phyloP scores from a whole-genome alignment of 2,888 invertebrate genomes.

The Melitaea athalia region DNA sequence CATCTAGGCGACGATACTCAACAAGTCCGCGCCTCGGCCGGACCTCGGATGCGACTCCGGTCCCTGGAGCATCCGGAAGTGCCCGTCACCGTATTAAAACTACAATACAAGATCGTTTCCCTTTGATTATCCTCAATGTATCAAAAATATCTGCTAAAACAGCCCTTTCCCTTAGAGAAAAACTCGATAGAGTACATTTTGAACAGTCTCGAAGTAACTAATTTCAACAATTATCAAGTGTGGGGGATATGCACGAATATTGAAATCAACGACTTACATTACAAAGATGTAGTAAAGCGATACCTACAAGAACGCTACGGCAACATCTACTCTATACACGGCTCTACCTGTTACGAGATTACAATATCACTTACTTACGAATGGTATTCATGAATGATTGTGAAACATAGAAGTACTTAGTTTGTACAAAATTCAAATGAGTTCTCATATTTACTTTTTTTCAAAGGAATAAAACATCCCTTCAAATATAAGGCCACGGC shows the following conservation, averaged over 20 bases:
- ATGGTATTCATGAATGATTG: constrained; percentile 58
- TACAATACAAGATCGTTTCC: constrained; percentile 72
- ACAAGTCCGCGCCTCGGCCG: constrained; percentile 41
- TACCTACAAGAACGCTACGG: constrained; percentile 66
- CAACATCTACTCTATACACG: constrained; percentile 73
- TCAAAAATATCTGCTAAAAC: constrained; percentile 82
- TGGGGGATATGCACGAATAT: constrained; percentile 79
- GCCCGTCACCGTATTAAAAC: constrained; percentile 44
- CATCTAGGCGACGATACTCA: constrained; percentile 47
- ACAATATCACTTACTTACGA: constrained; percentile 62
- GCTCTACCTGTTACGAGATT: constrained; percentile 54
- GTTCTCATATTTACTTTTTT: constrained; percentile 47
- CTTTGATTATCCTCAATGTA: constrained; percentile 80
- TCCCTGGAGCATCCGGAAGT: constrained; percentile 36
- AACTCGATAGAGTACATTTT: constrained; percentile 76
- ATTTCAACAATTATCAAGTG: constrained; percentile 79
- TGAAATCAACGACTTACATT: constrained; percentile 70
- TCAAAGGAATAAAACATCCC: constrained; percentile 76
- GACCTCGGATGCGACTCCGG: constrained; percentile 31
- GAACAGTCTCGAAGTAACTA: constrained; percentile 82
- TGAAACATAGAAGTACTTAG: constrained; percentile 58
- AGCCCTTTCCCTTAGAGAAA: constrained; percentile 81
- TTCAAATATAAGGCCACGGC: constrained; percentile 81
- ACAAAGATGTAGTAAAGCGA: constrained; percentile 73
- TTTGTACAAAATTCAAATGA: constrained; percentile 68